Base-by-base conservation (phyloP, 2,113 vertebrate genomes). In the Peromyscus californicus region DNA sequence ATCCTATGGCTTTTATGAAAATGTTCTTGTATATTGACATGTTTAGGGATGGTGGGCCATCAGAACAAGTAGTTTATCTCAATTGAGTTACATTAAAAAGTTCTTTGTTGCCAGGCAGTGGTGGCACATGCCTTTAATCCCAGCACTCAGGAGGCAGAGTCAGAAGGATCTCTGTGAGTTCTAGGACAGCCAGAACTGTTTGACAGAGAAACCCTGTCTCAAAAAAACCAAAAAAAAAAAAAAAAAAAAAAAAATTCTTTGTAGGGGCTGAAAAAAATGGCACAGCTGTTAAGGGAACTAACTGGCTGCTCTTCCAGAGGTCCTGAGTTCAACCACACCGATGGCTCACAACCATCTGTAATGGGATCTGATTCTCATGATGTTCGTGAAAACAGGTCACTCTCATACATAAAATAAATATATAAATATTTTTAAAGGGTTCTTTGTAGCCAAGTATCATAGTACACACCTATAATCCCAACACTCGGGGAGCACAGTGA, bases 41-140 rank as follows among this genome's bases (percentile, higher is more conserved):
- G 69, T 94, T 94, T 93, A 89, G 65, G 15, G 6, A 67, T 89
- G 24, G 9, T 96, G 1, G 48, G 1, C 3, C 19, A 79, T 94
- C 42, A 80, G 1, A 13, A 59, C 48, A 92, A 94, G 24, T 33
- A 92, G 45, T 95, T 96, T 96, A 63, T 74, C 12, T 94, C n/a
- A 70, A 4, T 84, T 78, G 45, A 83, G 72, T 90, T 9, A 88
- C 15, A 57, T 57, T 59, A 36, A n/a, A 59, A n/a, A 57, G 33
- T n/a, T 82, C 51, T 59, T 59, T 59, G 36, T 72, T 51, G 51
- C 51, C 51, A 51, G 51, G 51, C 51, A 51, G 51, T 51, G 51
- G 7, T 51, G 51, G 51, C 9, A 9, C 51, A 51, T 7, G 7
- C 45, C 51, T 51, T 51, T 51, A 51, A 51, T 51, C 8, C 51